phyloP scores from a whole-genome alignment of 2,888 invertebrate genomes.

The Dynastes maya region DNA sequence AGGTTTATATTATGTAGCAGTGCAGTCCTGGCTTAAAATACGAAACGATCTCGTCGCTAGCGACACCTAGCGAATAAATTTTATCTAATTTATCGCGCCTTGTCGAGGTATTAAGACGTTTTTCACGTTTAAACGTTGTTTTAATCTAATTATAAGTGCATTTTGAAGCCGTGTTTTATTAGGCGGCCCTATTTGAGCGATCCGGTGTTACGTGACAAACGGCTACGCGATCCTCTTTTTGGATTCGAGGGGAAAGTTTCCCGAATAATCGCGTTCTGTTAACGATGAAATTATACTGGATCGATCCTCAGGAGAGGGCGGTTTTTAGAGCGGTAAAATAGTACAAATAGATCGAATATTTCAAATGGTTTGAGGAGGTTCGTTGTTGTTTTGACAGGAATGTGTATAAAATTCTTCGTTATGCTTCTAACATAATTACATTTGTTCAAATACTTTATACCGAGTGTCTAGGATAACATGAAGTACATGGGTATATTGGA shows the following conservation, averaged over 20 bases:
- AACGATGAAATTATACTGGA: slow-evolving; percentile 57
- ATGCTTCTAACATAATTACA: no score
- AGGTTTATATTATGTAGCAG: background rate
- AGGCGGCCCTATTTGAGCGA: background rate
- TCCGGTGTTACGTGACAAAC: slow-evolving; percentile 8
- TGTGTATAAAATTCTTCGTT: background rate
- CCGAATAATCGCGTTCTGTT: slow-evolving; percentile 47
- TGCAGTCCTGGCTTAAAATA: background rate
- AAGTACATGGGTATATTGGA: no score
- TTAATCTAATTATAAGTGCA: slow-evolving; percentile 35
- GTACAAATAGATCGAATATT: background rate
- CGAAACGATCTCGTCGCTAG: slow-evolving; percentile 12
- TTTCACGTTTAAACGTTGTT: slow-evolving; percentile 16
- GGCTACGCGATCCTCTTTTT: background rate
- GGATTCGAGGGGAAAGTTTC: background rate
- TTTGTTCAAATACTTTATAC: no score
- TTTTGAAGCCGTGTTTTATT: slow-evolving; percentile 15
- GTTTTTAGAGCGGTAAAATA: background rate
- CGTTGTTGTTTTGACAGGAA: background rate
- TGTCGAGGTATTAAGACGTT: slow-evolving; percentile 26
- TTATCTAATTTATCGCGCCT: slow-evolving; percentile 23
- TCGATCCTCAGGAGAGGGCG: slow-evolving; percentile 50
- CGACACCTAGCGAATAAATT: slow-evolving; percentile 34
- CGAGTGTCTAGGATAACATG: no score
- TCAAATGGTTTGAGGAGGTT: background rate